These are phyloP conservation scores for Atopsyche davidsoni DNA, from an alignment of 1,140 invertebrate species.

Conservation along the genomic window DNA sequence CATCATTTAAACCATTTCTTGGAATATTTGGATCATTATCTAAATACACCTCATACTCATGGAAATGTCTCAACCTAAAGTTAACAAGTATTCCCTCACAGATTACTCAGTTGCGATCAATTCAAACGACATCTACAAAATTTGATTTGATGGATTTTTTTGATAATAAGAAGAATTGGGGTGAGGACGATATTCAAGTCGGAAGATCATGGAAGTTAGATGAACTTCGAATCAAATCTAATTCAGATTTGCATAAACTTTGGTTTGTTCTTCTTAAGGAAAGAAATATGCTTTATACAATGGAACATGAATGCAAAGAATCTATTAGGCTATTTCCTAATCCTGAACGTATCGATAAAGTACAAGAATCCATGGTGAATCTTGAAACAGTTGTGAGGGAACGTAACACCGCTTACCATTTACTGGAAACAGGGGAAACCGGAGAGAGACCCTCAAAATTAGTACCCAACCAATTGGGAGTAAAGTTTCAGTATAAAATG, in stretches of 20 bases:
- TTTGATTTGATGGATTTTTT: slow-evolving; percentile 85
- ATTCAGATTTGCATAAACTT: slow-evolving; percentile 93
- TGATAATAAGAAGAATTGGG: slow-evolving; percentile 84
- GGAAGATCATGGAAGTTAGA: slow-evolving; percentile 87
- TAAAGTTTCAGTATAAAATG: slow-evolving; percentile 44
- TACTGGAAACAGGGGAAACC: slow-evolving; percentile 83
- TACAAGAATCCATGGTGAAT: slow-evolving; percentile 93
- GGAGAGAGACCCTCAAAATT: slow-evolving; percentile 65
- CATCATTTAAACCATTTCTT: too few relatives aligned
- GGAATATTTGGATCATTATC: too few relatives aligned
- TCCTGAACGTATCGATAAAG: slow-evolving; percentile 93
- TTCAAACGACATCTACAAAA: slow-evolving; percentile 42
- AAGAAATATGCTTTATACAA: slow-evolving; percentile 93
- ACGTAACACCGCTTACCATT: slow-evolving; percentile 84
- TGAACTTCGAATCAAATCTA: slow-evolving; percentile 92
- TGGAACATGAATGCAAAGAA: slow-evolving; percentile 79
- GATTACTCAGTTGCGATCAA: neutral
- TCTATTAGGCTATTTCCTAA: slow-evolving; percentile 76
- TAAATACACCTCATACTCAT: too few relatives aligned
- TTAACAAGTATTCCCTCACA: neutral
- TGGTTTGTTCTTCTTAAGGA: slow-evolving; percentile 97
- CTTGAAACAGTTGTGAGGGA: slow-evolving; percentile 87
- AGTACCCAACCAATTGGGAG: slow-evolving; percentile 55
- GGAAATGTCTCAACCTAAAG: too few relatives aligned
- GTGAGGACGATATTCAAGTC: slow-evolving; percentile 65